phyloP scores from a whole-genome alignment of 1,140 invertebrate species.

The Cephus cinctus region DNA sequence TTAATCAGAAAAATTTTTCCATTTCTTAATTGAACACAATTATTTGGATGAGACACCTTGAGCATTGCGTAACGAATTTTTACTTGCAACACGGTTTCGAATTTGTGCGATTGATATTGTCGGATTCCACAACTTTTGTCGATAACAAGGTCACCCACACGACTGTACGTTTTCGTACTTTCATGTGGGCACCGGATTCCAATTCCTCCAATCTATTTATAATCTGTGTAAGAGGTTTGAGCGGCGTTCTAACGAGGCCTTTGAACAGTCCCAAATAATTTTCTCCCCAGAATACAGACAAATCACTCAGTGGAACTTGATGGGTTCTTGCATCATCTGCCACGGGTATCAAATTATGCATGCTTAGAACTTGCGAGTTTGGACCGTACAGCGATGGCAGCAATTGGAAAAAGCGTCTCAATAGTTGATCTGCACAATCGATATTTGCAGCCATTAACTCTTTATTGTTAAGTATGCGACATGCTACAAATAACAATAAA shows the following conservation, averaged over 20 bases:
- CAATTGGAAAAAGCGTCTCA: constrained; percentile 1
- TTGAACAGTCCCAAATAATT: constrained; percentile 11
- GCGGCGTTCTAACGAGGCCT: constrained; percentile 4
- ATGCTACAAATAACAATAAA: constrained; percentile 13
- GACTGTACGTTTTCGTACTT: not conserved
- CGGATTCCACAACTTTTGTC: not conserved
- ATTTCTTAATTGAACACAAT: constrained; percentile 9
- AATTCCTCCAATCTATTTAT: not conserved
- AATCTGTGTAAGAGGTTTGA: constrained; percentile 1
- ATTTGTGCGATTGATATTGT: constrained; percentile 1
- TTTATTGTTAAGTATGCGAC: constrained; percentile 11
- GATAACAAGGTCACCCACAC: not conserved
- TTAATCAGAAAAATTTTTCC: constrained; percentile 9
- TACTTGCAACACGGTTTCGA: not conserved
- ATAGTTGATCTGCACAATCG: constrained; percentile 9
- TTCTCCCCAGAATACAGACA: constrained; percentile 13
- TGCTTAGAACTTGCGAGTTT: constrained; percentile 8
- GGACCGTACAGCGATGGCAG: constrained; percentile 7
- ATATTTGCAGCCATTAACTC: not conserved
- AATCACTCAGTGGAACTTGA: constrained; percentile 4
- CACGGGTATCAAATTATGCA: constrained; percentile 13
- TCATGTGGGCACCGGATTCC: not conserved
- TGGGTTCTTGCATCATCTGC: constrained; percentile 9
- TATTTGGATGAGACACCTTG: constrained; percentile 6
- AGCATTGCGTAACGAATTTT: constrained; percentile 7